Conservation (phyloP, 92 coral and sea anemone species). For the Hydrozoanthus gracilis region DNA sequence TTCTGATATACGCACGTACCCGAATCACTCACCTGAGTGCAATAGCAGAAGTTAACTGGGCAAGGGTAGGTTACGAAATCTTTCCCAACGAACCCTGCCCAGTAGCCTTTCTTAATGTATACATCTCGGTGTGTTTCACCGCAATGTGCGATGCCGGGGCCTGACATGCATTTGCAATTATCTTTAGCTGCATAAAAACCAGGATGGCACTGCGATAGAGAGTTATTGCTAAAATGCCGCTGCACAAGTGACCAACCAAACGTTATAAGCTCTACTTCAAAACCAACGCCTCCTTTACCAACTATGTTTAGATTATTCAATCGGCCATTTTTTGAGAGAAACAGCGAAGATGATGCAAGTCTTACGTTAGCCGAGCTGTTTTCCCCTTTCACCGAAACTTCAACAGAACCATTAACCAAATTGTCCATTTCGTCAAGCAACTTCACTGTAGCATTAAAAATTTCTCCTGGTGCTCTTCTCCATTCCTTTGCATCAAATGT, state of each 20-base stretch:
- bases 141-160: constrained; percentile 71
- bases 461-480: constrained; percentile 80
- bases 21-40: too few species aligned
- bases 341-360: constrained; percentile 69
- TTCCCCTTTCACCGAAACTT: constrained; percentile 39
- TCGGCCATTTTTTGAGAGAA: constrained; percentile 54
- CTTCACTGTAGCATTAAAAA: constrained; percentile 62
- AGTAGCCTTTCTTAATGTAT: constrained; percentile 76
- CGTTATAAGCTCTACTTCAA: constrained; percentile 59
- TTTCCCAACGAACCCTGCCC: constrained; percentile 82
- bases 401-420: constrained; percentile 72
- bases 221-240: constrained; percentile 30
- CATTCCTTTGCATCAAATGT: constrained; percentile 55
- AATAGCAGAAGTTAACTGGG: constrained; percentile 70
- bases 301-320: constrained; percentile 46
- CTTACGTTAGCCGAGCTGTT: constrained; percentile 25
- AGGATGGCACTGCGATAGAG: constrained; percentile 60
- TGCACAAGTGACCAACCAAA: constrained; percentile 59
- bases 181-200: constrained; percentile 53
- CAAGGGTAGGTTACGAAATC: constrained; percentile 70
- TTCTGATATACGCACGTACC: constrained; percentile 5
- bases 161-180: constrained; percentile 62
- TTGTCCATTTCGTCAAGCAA: constrained; percentile 76
- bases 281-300: constrained; percentile 55
- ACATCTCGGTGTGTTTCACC: constrained; percentile 50